phyloP scores from a whole-genome alignment of 64 coral and sea anemone genomes.

The Stylophora pistillata region DNA sequence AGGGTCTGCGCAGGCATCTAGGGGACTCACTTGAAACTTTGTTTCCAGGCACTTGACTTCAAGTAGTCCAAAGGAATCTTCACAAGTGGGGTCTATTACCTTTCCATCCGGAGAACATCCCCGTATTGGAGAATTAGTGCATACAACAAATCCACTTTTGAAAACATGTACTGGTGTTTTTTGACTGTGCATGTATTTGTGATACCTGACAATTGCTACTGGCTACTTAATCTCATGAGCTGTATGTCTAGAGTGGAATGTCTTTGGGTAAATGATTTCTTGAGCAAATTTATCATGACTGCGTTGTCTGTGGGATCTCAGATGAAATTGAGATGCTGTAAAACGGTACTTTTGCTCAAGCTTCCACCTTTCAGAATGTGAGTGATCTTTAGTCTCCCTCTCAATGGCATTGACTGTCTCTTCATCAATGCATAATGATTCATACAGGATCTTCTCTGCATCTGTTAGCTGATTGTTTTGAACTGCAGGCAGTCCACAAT shows the following conservation, averaged over 20 bases:
- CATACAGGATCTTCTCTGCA: not conserved
- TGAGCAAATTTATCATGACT: constrained; percentile 43
- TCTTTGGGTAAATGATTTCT: constrained; percentile 10
- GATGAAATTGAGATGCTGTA: constrained; percentile 39
- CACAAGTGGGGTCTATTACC: constrained; percentile 50
- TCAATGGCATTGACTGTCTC: constrained; percentile 45
- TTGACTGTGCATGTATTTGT: constrained; percentile 42
- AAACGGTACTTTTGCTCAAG: constrained; percentile 41
- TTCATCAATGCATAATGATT: constrained; percentile 40
- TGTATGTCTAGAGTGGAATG: constrained; percentile 36
- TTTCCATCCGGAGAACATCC: constrained; percentile 49
- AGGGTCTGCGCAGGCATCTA: constrained; percentile 31
- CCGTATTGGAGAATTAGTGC: too few species aligned
- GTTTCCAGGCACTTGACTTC: too few species aligned
- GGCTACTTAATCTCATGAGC: constrained; percentile 50
- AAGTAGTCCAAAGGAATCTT: constrained; percentile 35
- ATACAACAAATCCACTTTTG: too few species aligned
- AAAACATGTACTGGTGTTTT: constrained; percentile 43
- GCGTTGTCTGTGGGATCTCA: constrained; percentile 33
- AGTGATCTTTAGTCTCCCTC: constrained; percentile 38
- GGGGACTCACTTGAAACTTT: too few species aligned
- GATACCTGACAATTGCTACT: constrained; percentile 12
- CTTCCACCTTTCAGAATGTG: constrained; percentile 50
- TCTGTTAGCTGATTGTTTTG: constrained; percentile 14
- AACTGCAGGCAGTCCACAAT: not conserved